Percentiles rank a stretch among this genome's conserved stretches.
phyloP scores from a whole-genome alignment of 1,140 invertebrate species.

The Druon quercuslanigerum region DNA sequence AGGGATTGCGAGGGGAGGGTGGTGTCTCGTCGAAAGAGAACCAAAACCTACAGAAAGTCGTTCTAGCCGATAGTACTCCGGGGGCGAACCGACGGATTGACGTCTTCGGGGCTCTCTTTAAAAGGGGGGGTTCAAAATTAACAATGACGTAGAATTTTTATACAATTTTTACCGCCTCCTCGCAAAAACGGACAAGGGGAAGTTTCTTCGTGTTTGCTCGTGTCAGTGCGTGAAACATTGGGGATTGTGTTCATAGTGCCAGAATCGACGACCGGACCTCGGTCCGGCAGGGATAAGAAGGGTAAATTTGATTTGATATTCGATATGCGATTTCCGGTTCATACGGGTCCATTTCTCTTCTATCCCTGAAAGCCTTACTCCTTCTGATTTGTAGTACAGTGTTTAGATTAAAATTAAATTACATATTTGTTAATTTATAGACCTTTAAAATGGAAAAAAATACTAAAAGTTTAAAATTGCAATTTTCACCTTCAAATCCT shows the following conservation, averaged over 20 bases:
- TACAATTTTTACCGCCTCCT: neutral
- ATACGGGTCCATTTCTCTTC: neutral
- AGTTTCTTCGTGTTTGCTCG: neutral
- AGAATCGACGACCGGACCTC: neutral
- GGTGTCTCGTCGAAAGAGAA: slow-evolving; percentile 40
- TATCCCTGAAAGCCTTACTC: neutral
- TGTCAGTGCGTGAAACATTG: slow-evolving; percentile 2
- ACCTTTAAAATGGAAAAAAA: no score
- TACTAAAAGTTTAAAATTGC: no score
- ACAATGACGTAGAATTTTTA: neutral
- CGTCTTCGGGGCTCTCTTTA: neutral
- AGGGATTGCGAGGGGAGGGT: slow-evolving; percentile 30
- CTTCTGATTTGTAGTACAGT: neutral
- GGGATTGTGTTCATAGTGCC: neutral
- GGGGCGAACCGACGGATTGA: slow-evolving; percentile 35
- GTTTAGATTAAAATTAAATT: no score
- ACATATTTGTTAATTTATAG: no score
- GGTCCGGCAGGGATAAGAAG: slow-evolving; percentile 12
- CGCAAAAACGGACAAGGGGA: neutral
- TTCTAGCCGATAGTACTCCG: slow-evolving; percentile 54
- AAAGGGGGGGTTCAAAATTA: neutral
- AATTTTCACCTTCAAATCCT: no score
- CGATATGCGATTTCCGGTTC: slow-evolving; percentile 32
- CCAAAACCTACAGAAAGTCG: slow-evolving; percentile 46
- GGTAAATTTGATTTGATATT: slow-evolving; percentile 35